Evolutionary conservation across 2,113 vertebrate genomes (phyloP).

Genomic region (Madoqua kirkii): DNA sequence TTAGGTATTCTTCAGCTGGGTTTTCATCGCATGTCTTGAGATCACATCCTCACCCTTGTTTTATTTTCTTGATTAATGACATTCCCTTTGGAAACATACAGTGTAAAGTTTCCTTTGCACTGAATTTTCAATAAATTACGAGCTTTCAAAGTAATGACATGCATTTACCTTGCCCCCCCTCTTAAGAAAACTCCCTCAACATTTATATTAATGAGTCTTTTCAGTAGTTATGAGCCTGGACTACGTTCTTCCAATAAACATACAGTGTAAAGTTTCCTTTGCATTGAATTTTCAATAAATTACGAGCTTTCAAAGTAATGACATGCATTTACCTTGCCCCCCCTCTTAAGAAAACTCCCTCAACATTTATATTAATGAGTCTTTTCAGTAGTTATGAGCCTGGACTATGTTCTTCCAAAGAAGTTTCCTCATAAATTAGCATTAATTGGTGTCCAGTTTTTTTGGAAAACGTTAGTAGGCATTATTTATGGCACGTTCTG

Average conservation of each 20-base stretch:
- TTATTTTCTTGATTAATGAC: constrained; percentile 58
- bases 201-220: constrained; percentile 41
- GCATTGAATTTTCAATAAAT: too few species aligned
- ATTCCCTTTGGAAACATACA: constrained; percentile 49
- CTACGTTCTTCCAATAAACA: constrained; percentile 41
- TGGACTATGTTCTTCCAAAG: constrained; percentile 47
- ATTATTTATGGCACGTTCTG: constrained; percentile 65
- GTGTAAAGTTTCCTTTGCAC: constrained; percentile 14
- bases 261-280: too few species aligned
- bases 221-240: constrained; percentile 50
- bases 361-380: constrained; percentile 19
- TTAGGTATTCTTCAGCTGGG: neutral
- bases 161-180: constrained; percentile 37
- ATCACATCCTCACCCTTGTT: neutral
- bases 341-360: neutral
- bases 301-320: too few species aligned
- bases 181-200: neutral
- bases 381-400: constrained; percentile 49
- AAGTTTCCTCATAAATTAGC: constrained; percentile 69
- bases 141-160: constrained; percentile 45
- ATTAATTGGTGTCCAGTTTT: constrained; percentile 69
- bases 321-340: too few species aligned
- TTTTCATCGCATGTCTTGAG: neutral
- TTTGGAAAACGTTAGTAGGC: constrained; percentile 67
- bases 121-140: constrained; percentile 4